Evolutionary conservation across 1,140 invertebrate genomes (phyloP).

Genomic region (Ditylenchus dipsaci): DNA sequence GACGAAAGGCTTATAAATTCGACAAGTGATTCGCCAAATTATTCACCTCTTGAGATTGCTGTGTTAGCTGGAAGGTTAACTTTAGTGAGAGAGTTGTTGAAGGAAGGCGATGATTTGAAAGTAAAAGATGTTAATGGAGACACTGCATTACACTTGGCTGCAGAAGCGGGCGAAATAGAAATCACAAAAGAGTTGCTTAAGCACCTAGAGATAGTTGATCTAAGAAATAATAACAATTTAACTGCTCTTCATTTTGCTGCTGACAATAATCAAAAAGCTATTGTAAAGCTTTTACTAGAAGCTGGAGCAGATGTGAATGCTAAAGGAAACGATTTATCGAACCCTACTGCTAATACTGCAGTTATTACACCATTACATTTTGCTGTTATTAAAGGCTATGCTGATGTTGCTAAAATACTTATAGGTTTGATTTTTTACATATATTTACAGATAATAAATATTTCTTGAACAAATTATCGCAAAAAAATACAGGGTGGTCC

Average conservation of each 20-base stretch:
- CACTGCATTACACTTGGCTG: neutral
- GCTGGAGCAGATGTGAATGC: neutral
- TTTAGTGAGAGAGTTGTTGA: too few relatives aligned
- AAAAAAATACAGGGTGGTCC: too few relatives aligned
- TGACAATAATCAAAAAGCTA: neutral
- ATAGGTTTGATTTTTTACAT: too few relatives aligned
- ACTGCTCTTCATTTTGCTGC: neutral
- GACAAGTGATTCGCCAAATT: too few relatives aligned
- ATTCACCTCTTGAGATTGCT: too few relatives aligned
- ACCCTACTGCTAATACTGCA: neutral
- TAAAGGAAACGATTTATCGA: neutral
- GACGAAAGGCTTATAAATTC: too few relatives aligned
- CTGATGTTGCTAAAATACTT: neutral
- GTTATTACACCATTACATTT: neutral
- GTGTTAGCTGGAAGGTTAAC: too few relatives aligned
- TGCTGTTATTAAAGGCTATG: neutral
- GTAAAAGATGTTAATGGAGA: too few relatives aligned
- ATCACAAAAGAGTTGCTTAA: neutral
- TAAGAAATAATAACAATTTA: neutral
- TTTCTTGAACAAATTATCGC: too few relatives aligned
- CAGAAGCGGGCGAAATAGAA: neutral
- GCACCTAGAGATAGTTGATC: neutral
- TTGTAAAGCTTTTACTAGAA: neutral
- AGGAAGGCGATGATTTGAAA: too few relatives aligned
- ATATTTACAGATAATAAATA: too few relatives aligned